Base-by-base conservation (phyloP, 2,113 vertebrate genomes). In the Atherinomorus stipes region DNA sequence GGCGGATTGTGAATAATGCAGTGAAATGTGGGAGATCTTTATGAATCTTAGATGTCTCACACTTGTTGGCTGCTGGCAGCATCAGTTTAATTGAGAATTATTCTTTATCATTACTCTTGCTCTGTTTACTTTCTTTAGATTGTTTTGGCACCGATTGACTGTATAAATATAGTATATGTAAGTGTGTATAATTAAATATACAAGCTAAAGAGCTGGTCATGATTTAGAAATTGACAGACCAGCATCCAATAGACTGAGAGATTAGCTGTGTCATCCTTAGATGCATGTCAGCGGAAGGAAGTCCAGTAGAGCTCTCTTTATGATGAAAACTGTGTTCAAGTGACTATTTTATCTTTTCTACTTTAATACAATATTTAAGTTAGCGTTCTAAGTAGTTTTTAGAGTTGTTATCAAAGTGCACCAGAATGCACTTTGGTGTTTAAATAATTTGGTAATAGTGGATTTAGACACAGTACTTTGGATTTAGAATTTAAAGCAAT, bases 1-100 rank as follows among this genome's bases (percentile, higher is more conserved):
- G 91, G 91, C 74, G 87, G 90, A 81, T 79, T 78, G 85, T 94
- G 91, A 93, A 92, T 93, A 93, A 92, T 93, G 88, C 90, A 91
- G 85, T 76, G 81, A 91, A 91, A 90, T 90, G 90, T 91, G 90
- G 87, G 88, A 88, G 90, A 89, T 91, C 89, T 92, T 90, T 88
- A 88, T 93, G 87, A 93, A 89, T 88, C 89, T 92, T 91, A 71
- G 81, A 90, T 88, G 87, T 78, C 73, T 88, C 83, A 84, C 85
- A 90, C 79, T 86, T 88, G 79, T 84, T 89, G 83, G 72, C 68
- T 11, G 22, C 77, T 84, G 86, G 66, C 79, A 71, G 70, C 67
- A 84, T 80, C 68, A 65, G 45, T 76, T 87, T 51, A 52, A 37
- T 60, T 62, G 9, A 68, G 37, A 72, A 18, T 56, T 2, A 85